A percentile compares a stretch with the other conserved stretches of the same genome.
phyloP scores from a whole-genome alignment of 1,140 invertebrate genomes.

The Ceratosolen fusciceps region DNA sequence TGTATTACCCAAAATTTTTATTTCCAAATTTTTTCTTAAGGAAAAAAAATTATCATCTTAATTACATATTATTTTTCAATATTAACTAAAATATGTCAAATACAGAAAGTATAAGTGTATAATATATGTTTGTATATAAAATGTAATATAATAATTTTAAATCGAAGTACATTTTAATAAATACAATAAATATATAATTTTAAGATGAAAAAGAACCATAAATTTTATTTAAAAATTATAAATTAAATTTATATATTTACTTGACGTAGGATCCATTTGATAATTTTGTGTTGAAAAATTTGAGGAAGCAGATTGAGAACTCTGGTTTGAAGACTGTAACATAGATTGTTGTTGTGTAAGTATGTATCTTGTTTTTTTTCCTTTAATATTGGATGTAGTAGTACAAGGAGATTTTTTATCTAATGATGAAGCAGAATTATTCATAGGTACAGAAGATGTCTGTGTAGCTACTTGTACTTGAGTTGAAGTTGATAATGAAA shows the following conservation, averaged over 20 bases:
- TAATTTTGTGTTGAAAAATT: conserved; percentile 69
- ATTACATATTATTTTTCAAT: too few species aligned
- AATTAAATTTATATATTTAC: conserved; percentile 55
- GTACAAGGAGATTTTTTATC: conserved; percentile 67
- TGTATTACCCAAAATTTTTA: too few species aligned
- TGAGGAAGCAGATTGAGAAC: conserved; percentile 62
- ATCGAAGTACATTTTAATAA: too few species aligned
- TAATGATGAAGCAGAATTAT: conserved; percentile 57
- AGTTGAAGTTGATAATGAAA: conserved; percentile 61
- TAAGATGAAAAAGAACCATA: too few species aligned
- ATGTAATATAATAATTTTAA: too few species aligned
- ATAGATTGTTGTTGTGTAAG: conserved; percentile 60
- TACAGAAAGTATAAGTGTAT: too few species aligned
- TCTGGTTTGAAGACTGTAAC: conserved; percentile 60
- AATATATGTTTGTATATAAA: too few species aligned
- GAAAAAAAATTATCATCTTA: too few species aligned
- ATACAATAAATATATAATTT: too few species aligned
- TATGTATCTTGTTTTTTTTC: conserved; percentile 67
- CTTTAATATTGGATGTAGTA: conserved; percentile 61
- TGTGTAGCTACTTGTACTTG: conserved; percentile 77
- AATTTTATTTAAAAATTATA: too few species aligned
- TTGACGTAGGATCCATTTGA: conserved; percentile 69
- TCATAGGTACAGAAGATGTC: conserved; percentile 66
- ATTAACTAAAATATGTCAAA: too few species aligned
- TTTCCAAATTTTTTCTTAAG: too few species aligned